phyloP scores from a whole-genome alignment of 2,113 vertebrate species.

The Rynchops niger region DNA sequence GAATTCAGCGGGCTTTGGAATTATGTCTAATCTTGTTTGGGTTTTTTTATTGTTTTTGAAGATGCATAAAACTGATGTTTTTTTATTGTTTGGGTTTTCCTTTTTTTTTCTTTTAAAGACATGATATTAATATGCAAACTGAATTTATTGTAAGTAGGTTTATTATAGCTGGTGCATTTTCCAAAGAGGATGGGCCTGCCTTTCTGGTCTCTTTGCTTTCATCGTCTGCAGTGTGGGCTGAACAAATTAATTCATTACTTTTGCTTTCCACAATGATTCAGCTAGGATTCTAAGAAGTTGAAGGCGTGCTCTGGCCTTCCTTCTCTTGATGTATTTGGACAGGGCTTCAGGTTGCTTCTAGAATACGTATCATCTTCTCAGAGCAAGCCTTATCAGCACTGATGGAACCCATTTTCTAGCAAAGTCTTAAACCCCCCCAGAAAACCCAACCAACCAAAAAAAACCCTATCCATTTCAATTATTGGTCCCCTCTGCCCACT shows the following conservation, averaged over 20 bases:
- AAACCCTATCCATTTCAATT: rapidly evolving
- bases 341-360: not conserved
- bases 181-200: not conserved
- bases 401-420: not conserved
- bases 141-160: not conserved
- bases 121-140: not conserved
- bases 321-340: not conserved
- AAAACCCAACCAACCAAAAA: not conserved
- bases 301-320: not conserved
- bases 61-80: not conserved
- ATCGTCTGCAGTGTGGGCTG: not conserved
- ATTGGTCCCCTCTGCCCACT: not conserved
- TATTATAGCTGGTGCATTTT: not conserved
- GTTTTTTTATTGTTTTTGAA: not conserved
- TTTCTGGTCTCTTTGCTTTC: not conserved
- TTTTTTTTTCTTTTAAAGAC: not conserved
- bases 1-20: not conserved
- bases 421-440: not conserved
- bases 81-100: not conserved
- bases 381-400: not conserved
- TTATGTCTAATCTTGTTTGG: not conserved
- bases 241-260: not conserved
- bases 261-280: not conserved
- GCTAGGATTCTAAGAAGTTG: not conserved
- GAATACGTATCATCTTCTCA: not conserved